Evolutionary conservation across 2,113 vertebrate species (phyloP).

Genomic region (Natator depressus): DNA sequence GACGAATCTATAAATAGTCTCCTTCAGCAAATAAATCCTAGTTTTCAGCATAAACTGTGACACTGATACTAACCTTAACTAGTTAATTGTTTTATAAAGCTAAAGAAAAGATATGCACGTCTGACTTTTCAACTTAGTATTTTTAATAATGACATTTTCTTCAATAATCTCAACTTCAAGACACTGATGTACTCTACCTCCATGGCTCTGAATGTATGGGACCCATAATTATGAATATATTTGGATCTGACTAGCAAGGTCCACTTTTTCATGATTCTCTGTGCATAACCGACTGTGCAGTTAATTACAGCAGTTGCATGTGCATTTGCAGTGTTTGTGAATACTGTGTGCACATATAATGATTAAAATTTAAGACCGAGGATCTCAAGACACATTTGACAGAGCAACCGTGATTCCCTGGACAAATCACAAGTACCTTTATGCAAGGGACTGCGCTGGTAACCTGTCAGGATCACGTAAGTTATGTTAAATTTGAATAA

Average conservation of each 20-base stretch:
- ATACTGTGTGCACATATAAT: not conserved
- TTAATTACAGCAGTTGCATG: not conserved
- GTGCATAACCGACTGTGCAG: not conserved
- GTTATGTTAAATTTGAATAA: not conserved
- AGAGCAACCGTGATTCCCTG: not conserved
- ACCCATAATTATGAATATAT: not conserved
- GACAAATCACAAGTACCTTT: not conserved
- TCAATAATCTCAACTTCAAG: not conserved
- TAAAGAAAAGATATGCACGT: not conserved
- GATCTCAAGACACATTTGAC: not conserved
- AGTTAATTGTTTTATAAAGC: slow-evolving; percentile 5
- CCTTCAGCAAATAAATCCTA: slow-evolving; percentile 2
- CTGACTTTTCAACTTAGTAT: not conserved
- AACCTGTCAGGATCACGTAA: not conserved
- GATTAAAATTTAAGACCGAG: not conserved
- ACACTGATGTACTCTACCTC: not conserved
- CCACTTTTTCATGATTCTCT: not conserved
- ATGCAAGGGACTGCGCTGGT: not conserved
- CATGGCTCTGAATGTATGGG: not conserved
- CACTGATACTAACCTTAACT: not conserved
- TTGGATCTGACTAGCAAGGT: not conserved
- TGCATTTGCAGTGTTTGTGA: not conserved
- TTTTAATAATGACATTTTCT: not conserved
- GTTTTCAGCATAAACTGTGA: not conserved
- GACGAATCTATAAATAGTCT: not conserved